Percentiles rank a stretch among this genome's conserved stretches.
These are phyloP conservation scores for Opisthocomus hoazin DNA, from an alignment of 2,113 vertebrate species.

Conservation along the genomic window DNA sequence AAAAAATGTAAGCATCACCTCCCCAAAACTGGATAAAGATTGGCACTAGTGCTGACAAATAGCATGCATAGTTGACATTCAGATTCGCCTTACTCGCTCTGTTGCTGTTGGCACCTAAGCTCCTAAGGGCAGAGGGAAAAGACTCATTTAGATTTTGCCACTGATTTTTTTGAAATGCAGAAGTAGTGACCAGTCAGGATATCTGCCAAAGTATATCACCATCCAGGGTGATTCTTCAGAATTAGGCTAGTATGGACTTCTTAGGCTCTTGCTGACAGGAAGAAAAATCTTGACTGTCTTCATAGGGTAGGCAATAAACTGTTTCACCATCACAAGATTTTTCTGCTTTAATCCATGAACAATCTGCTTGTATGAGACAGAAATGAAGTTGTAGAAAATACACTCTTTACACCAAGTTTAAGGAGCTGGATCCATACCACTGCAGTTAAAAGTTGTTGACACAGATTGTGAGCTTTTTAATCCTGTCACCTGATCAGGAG, in stretches of 20 bases:
- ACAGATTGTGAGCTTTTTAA: not conserved
- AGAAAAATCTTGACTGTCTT: not conserved
- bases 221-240: not conserved
- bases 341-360: not conserved
- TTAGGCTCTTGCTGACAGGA: not conserved
- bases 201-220: not conserved
- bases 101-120: not conserved
- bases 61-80: not conserved
- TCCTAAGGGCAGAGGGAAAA: not conserved
- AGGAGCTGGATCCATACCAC: not conserved
- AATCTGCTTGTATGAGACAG: not conserved
- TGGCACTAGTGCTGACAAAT: not conserved
- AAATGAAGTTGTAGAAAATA: not conserved
- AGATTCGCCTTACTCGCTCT: not conserved
- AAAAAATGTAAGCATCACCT: not conserved
- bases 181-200: not conserved
- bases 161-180: not conserved
- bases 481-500: rapidly evolving
- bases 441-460: not conserved
- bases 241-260: not conserved
- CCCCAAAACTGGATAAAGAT: not conserved
- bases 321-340: not conserved
- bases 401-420: not conserved
- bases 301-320: not conserved
- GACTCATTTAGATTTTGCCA: not conserved